phyloP scores from a whole-genome alignment of 2,888 invertebrate species.

The Ferrisia virgata region DNA sequence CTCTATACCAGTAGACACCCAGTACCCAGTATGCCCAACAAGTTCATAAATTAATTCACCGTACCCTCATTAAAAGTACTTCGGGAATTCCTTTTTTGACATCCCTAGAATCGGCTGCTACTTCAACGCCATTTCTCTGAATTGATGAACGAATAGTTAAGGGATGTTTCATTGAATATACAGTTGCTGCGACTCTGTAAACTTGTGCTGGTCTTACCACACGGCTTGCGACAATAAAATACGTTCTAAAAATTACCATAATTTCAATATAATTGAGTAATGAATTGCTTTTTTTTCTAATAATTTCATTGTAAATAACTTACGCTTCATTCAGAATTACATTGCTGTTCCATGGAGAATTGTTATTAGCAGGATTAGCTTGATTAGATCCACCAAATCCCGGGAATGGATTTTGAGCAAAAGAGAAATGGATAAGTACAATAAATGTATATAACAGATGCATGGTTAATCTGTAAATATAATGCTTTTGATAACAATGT shows the following conservation, averaged over 20 bases:
- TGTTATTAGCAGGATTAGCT: neutral
- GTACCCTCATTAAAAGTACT: constrained; percentile 82
- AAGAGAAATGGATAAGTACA: neutral
- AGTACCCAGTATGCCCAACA: too few relatives aligned
- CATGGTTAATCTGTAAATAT: neutral
- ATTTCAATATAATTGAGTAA: neutral
- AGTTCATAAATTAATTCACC: constrained; percentile 49
- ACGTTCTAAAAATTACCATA: constrained; percentile 62
- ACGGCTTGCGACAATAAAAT: constrained; percentile 86
- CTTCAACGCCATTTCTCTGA: constrained; percentile 83
- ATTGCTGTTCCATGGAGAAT: constrained; percentile 53
- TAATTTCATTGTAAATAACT: constrained; percentile 51
- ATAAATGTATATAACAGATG: neutral
- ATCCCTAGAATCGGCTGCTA: constrained; percentile 75
- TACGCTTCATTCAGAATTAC: constrained; percentile 61
- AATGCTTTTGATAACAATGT: too few relatives aligned
- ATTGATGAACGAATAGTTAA: constrained; percentile 85
- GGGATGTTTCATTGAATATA: constrained; percentile 73
- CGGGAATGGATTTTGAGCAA: neutral
- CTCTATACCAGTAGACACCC: too few relatives aligned
- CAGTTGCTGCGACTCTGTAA: constrained; percentile 81
- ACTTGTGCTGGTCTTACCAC: constrained; percentile 89
- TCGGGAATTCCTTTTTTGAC: constrained; percentile 84
- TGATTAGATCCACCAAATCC: neutral
- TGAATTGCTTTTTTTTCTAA: too few relatives aligned